phyloP scores from a whole-genome alignment of 2,113 vertebrate genomes.

The Triplophysa rosa region DNA sequence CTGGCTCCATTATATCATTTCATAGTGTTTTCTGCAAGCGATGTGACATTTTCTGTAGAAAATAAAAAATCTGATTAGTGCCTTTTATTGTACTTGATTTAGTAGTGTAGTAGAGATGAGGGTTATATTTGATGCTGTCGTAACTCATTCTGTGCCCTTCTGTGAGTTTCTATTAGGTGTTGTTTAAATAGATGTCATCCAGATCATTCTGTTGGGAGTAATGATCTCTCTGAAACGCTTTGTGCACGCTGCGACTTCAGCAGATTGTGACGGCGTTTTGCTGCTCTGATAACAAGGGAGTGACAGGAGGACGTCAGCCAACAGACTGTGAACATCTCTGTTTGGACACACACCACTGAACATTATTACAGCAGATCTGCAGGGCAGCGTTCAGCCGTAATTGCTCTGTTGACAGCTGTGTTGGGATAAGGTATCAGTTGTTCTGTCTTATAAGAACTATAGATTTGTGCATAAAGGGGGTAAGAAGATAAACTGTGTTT shows the following conservation, averaged over 20 bases:
- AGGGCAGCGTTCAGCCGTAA: conserved; percentile 11
- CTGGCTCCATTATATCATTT: too few relatives aligned
- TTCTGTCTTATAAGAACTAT: conserved; percentile 20
- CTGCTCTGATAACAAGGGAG: conserved; percentile 21
- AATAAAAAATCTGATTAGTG: too few relatives aligned
- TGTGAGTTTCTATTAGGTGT: too few relatives aligned
- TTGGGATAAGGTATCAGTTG: background rate
- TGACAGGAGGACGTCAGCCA: conserved; percentile 15
- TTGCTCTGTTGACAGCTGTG: conserved; percentile 13
- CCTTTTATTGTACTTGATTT: too few relatives aligned
- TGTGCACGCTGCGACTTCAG: background rate
- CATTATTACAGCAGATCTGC: conserved; percentile 34
- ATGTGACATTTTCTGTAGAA: too few relatives aligned
- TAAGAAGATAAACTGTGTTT: conserved; percentile 2
- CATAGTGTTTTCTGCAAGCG: too few relatives aligned
- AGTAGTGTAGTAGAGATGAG: too few relatives aligned
- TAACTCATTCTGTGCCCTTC: too few relatives aligned
- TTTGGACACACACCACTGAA: conserved; percentile 30
- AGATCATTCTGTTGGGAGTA: background rate
- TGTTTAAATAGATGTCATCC: background rate
- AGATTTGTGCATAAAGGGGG: background rate
- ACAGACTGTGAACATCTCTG: conserved; percentile 30
- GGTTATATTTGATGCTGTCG: too few relatives aligned
- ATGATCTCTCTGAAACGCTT: background rate
- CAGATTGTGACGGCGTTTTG: background rate